Base-by-base conservation (phyloP, 2,888 invertebrate species). In the Drosophila paramelanica region DNA sequence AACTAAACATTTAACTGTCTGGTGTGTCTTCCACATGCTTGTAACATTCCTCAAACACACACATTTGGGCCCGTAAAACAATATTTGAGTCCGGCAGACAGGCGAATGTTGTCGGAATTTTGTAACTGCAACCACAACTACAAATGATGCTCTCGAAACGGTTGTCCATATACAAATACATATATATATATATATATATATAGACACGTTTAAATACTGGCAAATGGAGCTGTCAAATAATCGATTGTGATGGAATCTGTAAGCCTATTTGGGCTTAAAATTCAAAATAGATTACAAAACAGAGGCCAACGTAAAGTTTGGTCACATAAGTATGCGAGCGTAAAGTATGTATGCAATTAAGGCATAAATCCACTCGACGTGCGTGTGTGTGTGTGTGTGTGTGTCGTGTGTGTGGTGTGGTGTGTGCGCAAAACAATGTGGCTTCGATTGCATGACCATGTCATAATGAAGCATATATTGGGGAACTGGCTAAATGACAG, bases 401-500 rank as follows among this genome's bases (percentile, higher is more conserved):
- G 39, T 49, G 36, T 38, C 46, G 39, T 38, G 39, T 56, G 45
- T 38, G 39, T 49, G 36, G 4, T 36, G 13, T 56, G 36, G 8
- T 20, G 62, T 56, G 41, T 61, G 57, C 49, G 50, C 50, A 67
- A 77, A 74, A 64, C 73, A 77, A 77, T 78, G 74, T 60, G 78
- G 75, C 75, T 78, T 74, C 75, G 74, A 78, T 73, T 75, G 79
- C 74, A 75, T 75, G 75, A 77, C 73, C 74, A 73, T 78, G 78
- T 78, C 75, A 75, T 75, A 75, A 75, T 75, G 74, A 75, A 78
- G 74, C 78, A 73, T 57, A 64, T 74, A 62, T 62, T 25, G 47
- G 38, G n/a, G n/a, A 42, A 39, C 42, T 52, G 42, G 17, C 43
- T 43, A 64, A 73, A 73, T 73, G 79, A 78, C 74, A 75, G 75